Evolutionary conservation across 2,113 vertebrate genomes (phyloP), one percentile per base, ranked within the genome.

Genomic region (Catharus bicknelli): DNA sequence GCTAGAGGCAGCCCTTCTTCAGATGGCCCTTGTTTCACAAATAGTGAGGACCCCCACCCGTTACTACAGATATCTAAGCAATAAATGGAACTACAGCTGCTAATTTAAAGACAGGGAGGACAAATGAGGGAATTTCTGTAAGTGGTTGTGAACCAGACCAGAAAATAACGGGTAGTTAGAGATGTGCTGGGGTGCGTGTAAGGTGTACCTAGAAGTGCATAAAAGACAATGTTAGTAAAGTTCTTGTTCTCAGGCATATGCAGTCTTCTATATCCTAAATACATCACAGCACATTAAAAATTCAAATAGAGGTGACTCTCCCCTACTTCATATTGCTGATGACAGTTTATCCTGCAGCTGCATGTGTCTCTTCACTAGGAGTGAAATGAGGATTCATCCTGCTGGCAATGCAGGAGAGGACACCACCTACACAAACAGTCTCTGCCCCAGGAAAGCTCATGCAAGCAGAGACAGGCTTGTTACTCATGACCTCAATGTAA

Each of bases 371-470:
- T 64, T 75, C 25, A 19, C n/a, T 72, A n/a, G 80, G 64, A 57
- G 4, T 59, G 45, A 83, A 88, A 91, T 40, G 43, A 88, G 72
- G 85, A 83, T 80, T 91, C 72, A 25, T 51, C 67, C 88, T 78
- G 47, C 63, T 88, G 88, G 79, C 79, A 43, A 14, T 26, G 47
- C 63, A 88, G 61, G 61, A 81, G 40, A 77, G 73, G 72, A 83
- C 64, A 63, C 27, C 72, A 74, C 68, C 83, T 76, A 88, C 55
- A 18, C 55, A 80, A 90, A 54, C 47, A 79, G 73, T 3, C 47
- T 77, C 72, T 88, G 92, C 61, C 86, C 16, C 80, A 45, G 92
- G 79, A 83, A 91, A 88, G 40, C 48, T 76, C 79, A 81, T 61
- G 64, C 43, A 63, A 73, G 47, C 72, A 90, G 55, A 81, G 73